Percentiles rank a stretch among this genome's conserved stretches.
Evolutionary conservation across 2,113 vertebrate species (phyloP).

Genomic region (Stictonetta naevosa): DNA sequence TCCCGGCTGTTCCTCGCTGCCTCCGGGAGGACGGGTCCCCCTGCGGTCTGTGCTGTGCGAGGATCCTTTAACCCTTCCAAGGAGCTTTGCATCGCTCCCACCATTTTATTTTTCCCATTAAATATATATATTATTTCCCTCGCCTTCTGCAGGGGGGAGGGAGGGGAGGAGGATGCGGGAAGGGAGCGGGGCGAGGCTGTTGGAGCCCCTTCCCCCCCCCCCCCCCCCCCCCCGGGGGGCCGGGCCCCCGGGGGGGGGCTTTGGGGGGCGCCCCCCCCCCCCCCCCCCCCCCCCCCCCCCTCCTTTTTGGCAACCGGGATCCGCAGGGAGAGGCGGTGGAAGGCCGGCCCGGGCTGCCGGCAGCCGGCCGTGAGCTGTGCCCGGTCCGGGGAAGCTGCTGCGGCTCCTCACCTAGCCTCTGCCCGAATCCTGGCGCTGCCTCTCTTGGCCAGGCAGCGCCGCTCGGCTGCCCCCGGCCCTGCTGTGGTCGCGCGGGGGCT

Average conservation of each 20-base stretch:
- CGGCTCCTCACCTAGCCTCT: too few relatives aligned
- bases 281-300: too few relatives aligned
- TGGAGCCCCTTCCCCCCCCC: too few relatives aligned
- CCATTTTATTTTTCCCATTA: slow-evolving; percentile 2
- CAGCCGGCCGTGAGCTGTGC: too few relatives aligned
- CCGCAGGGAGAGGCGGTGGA: too few relatives aligned
- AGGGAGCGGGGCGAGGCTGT: background rate
- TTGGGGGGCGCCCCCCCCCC: background rate
- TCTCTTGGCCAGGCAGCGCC: too few relatives aligned
- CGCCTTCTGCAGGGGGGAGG: background rate
- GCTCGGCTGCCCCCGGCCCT: too few relatives aligned
- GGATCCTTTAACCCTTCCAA: background rate
- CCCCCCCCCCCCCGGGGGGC: background rate
- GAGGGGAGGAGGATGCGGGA: background rate
- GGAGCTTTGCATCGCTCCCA: background rate
- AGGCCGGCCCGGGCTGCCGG: too few relatives aligned
- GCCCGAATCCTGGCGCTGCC: too few relatives aligned
- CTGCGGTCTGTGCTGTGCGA: background rate
- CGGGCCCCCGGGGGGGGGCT: background rate
- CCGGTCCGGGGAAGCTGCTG: too few relatives aligned
- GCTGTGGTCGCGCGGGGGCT: too few relatives aligned
- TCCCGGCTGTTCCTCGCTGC: background rate
- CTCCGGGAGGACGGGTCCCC: background rate
- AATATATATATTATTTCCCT: background rate
- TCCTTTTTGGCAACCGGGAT: too few relatives aligned